Evolutionary conservation across 1,140 invertebrate species (phyloP), one percentile per base, ranked within the genome.

Genomic region (Drosophila albomicans): DNA sequence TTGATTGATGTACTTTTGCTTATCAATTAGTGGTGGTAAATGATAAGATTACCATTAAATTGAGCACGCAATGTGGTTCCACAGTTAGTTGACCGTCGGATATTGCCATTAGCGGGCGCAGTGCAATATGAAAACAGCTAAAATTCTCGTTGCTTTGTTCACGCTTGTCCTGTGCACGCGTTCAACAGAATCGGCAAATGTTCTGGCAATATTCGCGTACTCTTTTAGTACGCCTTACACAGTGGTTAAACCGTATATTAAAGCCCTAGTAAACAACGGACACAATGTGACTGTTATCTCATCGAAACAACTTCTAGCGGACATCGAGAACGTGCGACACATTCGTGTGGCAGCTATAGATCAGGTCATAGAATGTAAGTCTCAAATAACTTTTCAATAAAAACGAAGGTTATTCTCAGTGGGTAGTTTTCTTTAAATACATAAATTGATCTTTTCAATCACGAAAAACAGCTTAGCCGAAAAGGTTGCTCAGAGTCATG

Each of bases 251-350:
- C 80, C 81, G 0, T 46, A 75, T 38, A 1, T 84, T 3, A n/a
- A 38, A 6, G 48, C 45, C 1, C 65, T 84, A 1, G 5, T 54
- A 1, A 30, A 51, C 5, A 57, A 66, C 1, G 77, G 76, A 1
- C 81, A 84, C 46, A 68, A 52, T 2, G 4, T 84, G 3, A 84
- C 81, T 1, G 65, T 84, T 16, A 64, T 84, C 7, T 59, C 73
- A 1, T 45, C 72, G 2, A 38, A 41, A 2, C 16, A 16, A 0
- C 5, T 59, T 3, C n/a, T 56, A 1, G 1, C 30, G 0, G 56
- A 79, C 6, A 72, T 84, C 11, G 11, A 66, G 1, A 77, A 68
- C 54, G 76, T 69, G 1, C 67, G 76, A 2, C 80, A 76, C 45
- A 13, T 84, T 5, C 64, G 76, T 10, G 45, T 79, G 2, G 43